These are phyloP conservation scores for Rhabdomys pumilio DNA, from an alignment of 2,797 vertebrate species.

Conservation along the genomic window DNA sequence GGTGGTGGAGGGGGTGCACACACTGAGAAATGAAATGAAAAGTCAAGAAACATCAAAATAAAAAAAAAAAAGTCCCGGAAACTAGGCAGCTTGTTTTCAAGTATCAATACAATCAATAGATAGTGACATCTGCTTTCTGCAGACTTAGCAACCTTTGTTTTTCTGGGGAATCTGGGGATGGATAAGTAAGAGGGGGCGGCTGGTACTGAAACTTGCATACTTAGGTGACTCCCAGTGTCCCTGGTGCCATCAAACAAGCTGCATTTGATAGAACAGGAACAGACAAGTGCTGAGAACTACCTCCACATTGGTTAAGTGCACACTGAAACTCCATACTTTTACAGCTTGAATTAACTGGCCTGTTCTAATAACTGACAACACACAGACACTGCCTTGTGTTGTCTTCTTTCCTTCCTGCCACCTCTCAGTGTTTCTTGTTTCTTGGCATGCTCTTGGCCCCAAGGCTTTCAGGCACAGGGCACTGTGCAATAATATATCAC, in stretches of 20 bases:
- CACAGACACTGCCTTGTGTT: constrained; percentile 76
- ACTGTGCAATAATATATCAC: background rate
- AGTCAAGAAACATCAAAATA: background rate
- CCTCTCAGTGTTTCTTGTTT: constrained; percentile 53
- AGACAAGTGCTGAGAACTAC: constrained; percentile 78
- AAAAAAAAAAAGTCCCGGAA: background rate
- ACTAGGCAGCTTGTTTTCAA: background rate
- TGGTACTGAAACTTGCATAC: constrained; percentile 5
- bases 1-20: too few species aligned
- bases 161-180: constrained; percentile 9
- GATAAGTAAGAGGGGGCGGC: background rate
- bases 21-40: background rate
- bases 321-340: constrained; percentile 85
- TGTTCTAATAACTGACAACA: constrained; percentile 84
- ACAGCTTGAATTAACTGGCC: constrained; percentile 84
- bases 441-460: constrained; percentile 29
- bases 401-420: background rate
- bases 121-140: constrained; percentile 17
- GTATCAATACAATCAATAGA: constrained; percentile 16
- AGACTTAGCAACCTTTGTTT: constrained; percentile 49
- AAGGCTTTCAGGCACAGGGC: background rate
- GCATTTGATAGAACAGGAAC: constrained; percentile 43
- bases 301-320: constrained; percentile 79
- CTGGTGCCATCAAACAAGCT: background rate
- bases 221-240: background rate